Evolutionary conservation across 2,797 vertebrate species (phyloP), one percentile per base, ranked within the genome.

Genomic region (Nyctibius grandis): DNA sequence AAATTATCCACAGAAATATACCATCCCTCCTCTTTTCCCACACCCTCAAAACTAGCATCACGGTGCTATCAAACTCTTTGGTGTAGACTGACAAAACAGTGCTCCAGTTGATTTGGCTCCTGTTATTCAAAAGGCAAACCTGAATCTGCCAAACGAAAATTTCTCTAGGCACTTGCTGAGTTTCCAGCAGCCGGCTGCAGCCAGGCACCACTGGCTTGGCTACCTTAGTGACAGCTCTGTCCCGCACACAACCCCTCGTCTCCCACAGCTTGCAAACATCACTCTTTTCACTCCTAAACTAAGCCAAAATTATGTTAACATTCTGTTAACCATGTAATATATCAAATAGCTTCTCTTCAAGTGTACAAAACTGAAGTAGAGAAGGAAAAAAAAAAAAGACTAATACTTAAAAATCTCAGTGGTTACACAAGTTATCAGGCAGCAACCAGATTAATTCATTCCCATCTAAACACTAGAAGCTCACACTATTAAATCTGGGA

Each of bases 81-180:
- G 31, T 11, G 19, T 3, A 40, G 36, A 25, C 10, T 40, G 45
- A 69, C 28, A 34, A 50, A 60, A 26, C 10, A 18, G 33, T 5
- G 5, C n/a, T 63, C 31, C 2, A 3, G 38, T 15, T 40, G 48
- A 48, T 80, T 29, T 60, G 59, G 17, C 22, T 88, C 20, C 51
- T 25, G 8, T 50, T 60, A 33, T 21, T 70, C 29, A 34, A 47
- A 87, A 87, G 36, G 15, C 2, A 4, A 88, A 69, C 33, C 13
- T 36, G 12, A 26, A 42, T 16, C 45, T 48, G 50, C 40, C 50
- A 36, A 47, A n/a, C 0, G 6, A 68, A 33, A 63, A 20, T 17
- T 11, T 29, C 63, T n/a, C n/a, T 22, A 11, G 15, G 72, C 4
- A 1, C 6, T 38, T 56, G 63, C 40, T 22, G 16, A 0, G 0